Base-by-base conservation (phyloP, 2,888 invertebrate genomes). In the Rhaphigaster nebulosa region DNA sequence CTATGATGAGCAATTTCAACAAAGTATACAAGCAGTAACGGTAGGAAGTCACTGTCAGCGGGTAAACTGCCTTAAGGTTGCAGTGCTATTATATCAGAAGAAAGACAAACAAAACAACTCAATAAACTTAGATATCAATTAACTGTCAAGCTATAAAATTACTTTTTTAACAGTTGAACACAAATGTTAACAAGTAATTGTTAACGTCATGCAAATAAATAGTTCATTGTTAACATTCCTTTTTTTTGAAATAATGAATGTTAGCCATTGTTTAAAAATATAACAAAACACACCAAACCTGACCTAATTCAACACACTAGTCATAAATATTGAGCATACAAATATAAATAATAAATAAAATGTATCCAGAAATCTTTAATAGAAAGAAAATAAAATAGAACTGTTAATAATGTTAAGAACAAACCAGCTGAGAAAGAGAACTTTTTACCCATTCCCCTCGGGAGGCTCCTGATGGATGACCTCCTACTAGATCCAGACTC, bases 381-480 rank as follows among this genome's bases (percentile, higher is more conserved):
- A 50, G 29, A 90, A 38, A 88, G 87, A 34, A 29, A 84, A 84
- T 84, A 84, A 50, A 84, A 84, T 45, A 84, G 45, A 50, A 84
- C n/a, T 84, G 84, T 84, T 84, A 84, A 84, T 84, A 45, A 89
- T 91, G 92, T 92, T 92, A 92, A 92, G 92, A 92, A 93, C 93
- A 92, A 92, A 93, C 93, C 93, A 92, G 93, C 92, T 18, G 92
- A 92, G 91, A 92, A 92, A 90, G 90, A 90, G 90, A 93, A 92
- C 91, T 92, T 92, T 93, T 93, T 93, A 93, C 93, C 93, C 91
- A 92, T 92, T 91, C 92, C 92, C 54, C 91, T 91, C 52, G 92
- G 93, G 88, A 92, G 90, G 87, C 92, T 90, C 34, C 91, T 90
- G 88, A 89, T 91, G 34, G 91, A 92, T 29, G 91, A 87, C 65